Base-by-base conservation (phyloP, 2,888 invertebrate species). In the Himalopsyche anomala region DNA sequence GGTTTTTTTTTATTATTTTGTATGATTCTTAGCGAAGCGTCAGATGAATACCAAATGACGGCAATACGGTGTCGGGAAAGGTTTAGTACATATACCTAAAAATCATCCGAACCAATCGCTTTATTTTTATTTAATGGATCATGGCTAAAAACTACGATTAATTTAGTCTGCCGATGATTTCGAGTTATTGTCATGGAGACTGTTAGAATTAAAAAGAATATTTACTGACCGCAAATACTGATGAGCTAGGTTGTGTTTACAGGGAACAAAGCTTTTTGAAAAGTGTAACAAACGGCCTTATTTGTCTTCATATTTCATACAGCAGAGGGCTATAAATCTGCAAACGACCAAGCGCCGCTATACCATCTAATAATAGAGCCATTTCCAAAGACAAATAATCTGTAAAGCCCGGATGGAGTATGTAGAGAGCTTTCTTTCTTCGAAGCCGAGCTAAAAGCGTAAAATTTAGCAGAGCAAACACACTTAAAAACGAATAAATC, bases 221-320 rank as follows among this genome's bases (percentile, higher is more conserved):
- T 51, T 51, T 51, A 15, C 3, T 51, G 15, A 51, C 15, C 3
- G 4, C 15, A 15, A 51, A 15, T 15, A 51, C 51, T 15, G 4
- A 51, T 15, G 15, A 15, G 51, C 15, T 51, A 15, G 3, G 8
- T 6, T 51, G 51, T 74, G 74, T 12, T 5, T 74, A 36, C 74
- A 5, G 36, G 4, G 28, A 69, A 69, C 69, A 74, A 74, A 74
- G 3, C 36, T 4, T 5, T 9, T 74, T 4, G 12, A 38, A 74
- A 74, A 36, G 38, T 38, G 36, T 38, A 74, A 36, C 74, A 74
- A 74, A 74, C 38, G 3, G 19, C 69, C 11, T 4, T 38, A 74
- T 74, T 15, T 4, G 36, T 74, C 74, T 74, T 38, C 74, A 74
- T 74, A 74, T 74, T 74, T 74, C 74, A 74, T 74, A 74, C 74